Base-by-base conservation (phyloP, 2,797 vertebrate genomes). In the Rallus crepitans region DNA sequence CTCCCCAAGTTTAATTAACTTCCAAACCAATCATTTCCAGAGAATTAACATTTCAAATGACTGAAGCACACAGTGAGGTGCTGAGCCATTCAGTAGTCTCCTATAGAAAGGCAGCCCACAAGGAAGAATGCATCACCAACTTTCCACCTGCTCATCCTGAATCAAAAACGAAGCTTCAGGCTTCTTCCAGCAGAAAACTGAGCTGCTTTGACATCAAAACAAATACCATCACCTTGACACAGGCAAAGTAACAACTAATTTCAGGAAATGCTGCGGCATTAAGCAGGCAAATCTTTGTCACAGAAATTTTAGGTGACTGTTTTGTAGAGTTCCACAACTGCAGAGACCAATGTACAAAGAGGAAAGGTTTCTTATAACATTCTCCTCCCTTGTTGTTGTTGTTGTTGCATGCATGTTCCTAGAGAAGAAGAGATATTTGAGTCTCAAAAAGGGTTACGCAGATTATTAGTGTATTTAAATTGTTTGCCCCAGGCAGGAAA, bases 401-500 rank as follows among this genome's bases (percentile, higher is more conserved):
- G 47, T 23, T 48, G 20, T 19, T 56, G 8, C 4, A 4, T 18
- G 8, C 11, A 2, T 76, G 35, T 64, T 40, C 48, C 52, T 56
- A 82, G 66, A 11, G 16, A 56, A 45, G 11, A 59, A 93, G 91
- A 92, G 83, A 53, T 2, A 20, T 2, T 2, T 12, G 11, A 64
- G 15, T 55, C 79, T 78, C 89, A 53, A 56, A 57, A 64, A 83
- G n/a, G 21, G 37, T 28, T 91, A 76, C 0, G 7, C 65, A 40
- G 61, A 47, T 90, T 91, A 73, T 82, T 87, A 65, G 53, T 68
- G 57, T 50, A 95, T 86, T 88, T 81, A 57, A 94, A 88, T 69
- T 59, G 33, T 59, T 79, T 87, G 82, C 73, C 77, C 52, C 30
- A 66, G 82, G 93, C 76, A 93, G 28, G 35, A 65, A 78, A 78